phyloP scores from a whole-genome alignment of 2,888 invertebrate genomes.

The Pogonocherus hispidulus region DNA sequence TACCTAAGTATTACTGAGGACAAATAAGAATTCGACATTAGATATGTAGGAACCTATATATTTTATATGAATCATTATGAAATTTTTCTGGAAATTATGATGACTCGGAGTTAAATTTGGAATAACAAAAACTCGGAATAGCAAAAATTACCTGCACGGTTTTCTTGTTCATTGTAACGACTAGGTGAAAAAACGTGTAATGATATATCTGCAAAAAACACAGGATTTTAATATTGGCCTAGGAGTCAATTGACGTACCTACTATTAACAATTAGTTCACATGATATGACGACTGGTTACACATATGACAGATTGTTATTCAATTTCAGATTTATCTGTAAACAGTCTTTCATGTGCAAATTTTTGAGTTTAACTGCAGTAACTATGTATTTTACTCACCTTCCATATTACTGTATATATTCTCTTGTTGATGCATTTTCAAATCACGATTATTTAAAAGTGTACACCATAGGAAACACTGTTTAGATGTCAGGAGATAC shows the following conservation, averaged over 20 bases:
- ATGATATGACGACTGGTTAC: conserved; percentile 1
- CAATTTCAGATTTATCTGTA: neutral
- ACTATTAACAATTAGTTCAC: neutral
- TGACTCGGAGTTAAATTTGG: too few relatives aligned
- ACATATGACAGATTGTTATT: conserved; percentile 1
- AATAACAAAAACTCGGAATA: too few relatives aligned
- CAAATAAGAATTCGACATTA: too few relatives aligned
- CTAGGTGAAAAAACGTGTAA: conserved; percentile 25
- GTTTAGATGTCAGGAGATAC: conserved; percentile 11
- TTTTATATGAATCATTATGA: too few relatives aligned
- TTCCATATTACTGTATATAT: conserved; percentile 19
- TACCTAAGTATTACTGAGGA: too few relatives aligned
- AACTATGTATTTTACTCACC: conserved; percentile 15
- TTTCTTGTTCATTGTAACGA: conserved; percentile 17
- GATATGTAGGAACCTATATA: too few relatives aligned
- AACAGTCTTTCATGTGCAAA: neutral
- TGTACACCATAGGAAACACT: neutral
- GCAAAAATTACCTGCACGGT: conserved; percentile 20
- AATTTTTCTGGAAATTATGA: too few relatives aligned
- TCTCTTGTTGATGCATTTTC: neutral
- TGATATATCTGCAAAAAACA: conserved; percentile 29
- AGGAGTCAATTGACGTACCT: neutral
- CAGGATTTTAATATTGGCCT: neutral
- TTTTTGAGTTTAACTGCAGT: neutral
- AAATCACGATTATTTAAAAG: neutral